These are phyloP conservation scores for Hippopotamus amphibius DNA, from an alignment of 2,113 vertebrate species.

Conservation along the genomic window DNA sequence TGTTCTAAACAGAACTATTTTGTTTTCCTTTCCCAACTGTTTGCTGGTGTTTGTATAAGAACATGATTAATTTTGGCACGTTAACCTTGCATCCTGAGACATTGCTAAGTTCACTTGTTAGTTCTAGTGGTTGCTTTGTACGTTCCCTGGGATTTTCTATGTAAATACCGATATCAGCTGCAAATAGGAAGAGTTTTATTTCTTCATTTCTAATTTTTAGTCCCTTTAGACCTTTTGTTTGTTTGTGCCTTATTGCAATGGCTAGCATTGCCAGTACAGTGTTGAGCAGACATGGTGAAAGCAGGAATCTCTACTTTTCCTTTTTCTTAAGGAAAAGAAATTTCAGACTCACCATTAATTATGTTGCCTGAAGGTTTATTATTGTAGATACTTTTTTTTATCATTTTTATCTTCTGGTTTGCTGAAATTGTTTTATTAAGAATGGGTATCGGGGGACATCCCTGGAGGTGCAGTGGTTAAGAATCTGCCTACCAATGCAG, in stretches of 20 bases:
- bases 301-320: background rate
- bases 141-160: background rate
- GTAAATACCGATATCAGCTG: background rate
- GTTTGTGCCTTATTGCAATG: background rate
- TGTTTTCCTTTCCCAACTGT: background rate
- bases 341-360: background rate
- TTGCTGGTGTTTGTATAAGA: background rate
- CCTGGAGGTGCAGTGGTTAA: too few relatives aligned
- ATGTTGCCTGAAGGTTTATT: background rate
- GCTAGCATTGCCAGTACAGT: fast-evolving
- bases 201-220: background rate
- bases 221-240: background rate
- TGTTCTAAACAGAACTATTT: background rate
- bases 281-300: background rate
- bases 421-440: background rate
- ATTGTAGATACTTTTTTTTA: background rate
- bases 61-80: background rate
- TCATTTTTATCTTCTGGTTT: background rate
- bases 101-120: too few relatives aligned
- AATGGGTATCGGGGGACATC: background rate
- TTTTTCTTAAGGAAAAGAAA: background rate
- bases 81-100: background rate
- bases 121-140: background rate
- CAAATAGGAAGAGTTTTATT: background rate
- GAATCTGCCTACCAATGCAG: too few relatives aligned